Evolutionary conservation across 2,797 vertebrate species (phyloP), one percentile per base, ranked within the genome.

Genomic region (Xenopus petersii): DNA sequence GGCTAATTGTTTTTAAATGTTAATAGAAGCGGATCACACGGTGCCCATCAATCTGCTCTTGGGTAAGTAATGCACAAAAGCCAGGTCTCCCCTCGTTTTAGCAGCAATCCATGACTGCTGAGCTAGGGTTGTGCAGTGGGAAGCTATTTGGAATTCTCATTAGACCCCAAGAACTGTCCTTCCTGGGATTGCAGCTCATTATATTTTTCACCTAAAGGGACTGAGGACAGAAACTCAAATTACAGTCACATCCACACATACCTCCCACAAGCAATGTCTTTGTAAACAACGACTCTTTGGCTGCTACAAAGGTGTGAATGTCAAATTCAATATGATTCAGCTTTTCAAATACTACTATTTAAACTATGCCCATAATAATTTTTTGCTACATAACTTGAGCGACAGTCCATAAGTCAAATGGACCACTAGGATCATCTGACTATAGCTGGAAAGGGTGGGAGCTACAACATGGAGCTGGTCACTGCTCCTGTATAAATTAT

Each of bases 1-100:
- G 73, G 81, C 81, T 88, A 90, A 87, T 88, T 88, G 88, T 84
- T 88, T 91, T 87, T 85, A 86, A 89, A 87, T 86, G 84, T 81
- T 78, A 78, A 78, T 78, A 78, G 75, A 78, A 78, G 24, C 60
- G 16, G 59, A 78, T 78, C 70, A 78, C 70, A 78, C 75, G 58
- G 75, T 73, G 75, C 75, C 75, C 75, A 78, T 78, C 70, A 68
- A 78, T 73, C 70, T 78, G 65, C 33, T 73, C 70, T 48, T 64
- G 73, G 75, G 75, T 78, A 78, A 78, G 75, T 78, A 59, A 61
- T 58, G 62, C 59, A 67, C 75, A 56, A 47, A 59, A 58, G 75
- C 65, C 70, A 64, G 75, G 58, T 47, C 64, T 73, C 64, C 15
- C 49, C 24, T 68, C 58, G 30, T 36, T 69, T 21, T 16, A 64